A percentile compares a stretch with the other conserved stretches of the same genome.
Conservation (phyloP, 2,888 invertebrate species). For the Sthenelais limicola region DNA sequence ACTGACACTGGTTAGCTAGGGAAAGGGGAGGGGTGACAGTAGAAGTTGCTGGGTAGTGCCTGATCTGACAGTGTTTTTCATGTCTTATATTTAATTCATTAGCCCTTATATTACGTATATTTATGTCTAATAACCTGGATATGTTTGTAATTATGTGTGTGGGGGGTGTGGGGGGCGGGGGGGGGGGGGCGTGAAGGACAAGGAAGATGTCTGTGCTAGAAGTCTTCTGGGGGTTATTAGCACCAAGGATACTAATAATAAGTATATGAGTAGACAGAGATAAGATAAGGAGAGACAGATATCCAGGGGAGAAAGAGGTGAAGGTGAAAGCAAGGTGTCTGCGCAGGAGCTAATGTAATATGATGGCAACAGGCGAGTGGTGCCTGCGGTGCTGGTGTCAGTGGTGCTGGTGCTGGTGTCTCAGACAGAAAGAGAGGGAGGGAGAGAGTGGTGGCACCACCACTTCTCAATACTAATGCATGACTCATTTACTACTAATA, state of each 20-base stretch:
- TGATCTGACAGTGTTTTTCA: too few relatives aligned
- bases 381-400: not conserved
- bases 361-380: slow-evolving; percentile 18
- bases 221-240: not conserved
- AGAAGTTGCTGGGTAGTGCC: too few relatives aligned
- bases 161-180: not conserved
- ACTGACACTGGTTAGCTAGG: not conserved
- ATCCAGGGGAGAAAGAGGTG: too few relatives aligned
- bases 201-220: too few relatives aligned
- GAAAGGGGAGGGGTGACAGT: not conserved
- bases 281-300: too few relatives aligned
- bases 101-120: too few relatives aligned
- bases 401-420: slow-evolving; percentile 30
- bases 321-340: too few relatives aligned
- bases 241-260: too few relatives aligned
- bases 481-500: slow-evolving; percentile 37
- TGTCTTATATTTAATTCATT: too few relatives aligned
- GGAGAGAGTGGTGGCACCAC: slow-evolving; percentile 16
- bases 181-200: not conserved
- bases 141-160: not conserved
- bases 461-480: not conserved
- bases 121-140: too few relatives aligned
- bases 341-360: slow-evolving; percentile 33
- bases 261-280: too few relatives aligned
- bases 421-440: too few relatives aligned